Conservation (phyloP, 2,888 invertebrate species). For the Operophtera brumata region DNA sequence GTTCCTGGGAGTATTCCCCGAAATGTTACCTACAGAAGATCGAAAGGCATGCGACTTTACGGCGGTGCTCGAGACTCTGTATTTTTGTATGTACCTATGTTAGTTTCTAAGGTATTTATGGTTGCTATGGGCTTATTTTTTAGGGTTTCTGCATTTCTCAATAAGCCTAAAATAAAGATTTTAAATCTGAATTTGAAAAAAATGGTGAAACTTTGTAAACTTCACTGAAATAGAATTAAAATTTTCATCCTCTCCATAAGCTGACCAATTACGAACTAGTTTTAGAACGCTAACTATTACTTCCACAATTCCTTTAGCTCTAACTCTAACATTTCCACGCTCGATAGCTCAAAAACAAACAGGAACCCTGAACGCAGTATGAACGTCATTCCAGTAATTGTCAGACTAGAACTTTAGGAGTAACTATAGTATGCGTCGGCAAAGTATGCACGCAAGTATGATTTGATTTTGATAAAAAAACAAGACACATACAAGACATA, state of each 20-base stretch:
- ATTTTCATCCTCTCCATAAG: not conserved
- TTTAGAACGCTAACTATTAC: slow-evolving; percentile 8
- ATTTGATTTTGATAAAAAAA: too few species aligned
- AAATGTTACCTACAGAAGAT: too few species aligned
- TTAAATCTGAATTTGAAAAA: too few species aligned
- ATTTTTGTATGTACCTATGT: too few species aligned
- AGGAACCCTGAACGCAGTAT: slow-evolving; percentile 17
- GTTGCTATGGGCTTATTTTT: too few species aligned
- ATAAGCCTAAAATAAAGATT: too few species aligned
- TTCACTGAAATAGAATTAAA: not conserved
- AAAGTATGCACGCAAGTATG: slow-evolving; percentile 4
- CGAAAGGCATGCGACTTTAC: too few species aligned
- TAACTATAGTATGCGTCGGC: slow-evolving; percentile 58
- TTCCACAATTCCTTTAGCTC: slow-evolving; percentile 7
- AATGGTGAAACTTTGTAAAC: not conserved
- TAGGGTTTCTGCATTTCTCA: too few species aligned
- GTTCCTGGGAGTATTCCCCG: too few species aligned
- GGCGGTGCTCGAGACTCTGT: too few species aligned
- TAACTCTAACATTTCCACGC: slow-evolving; percentile 20
- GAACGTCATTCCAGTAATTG: slow-evolving; percentile 57
- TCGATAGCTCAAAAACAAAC: slow-evolving; percentile 27
- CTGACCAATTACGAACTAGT: slow-evolving; percentile 7
- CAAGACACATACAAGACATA: too few species aligned
- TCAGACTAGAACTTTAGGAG: slow-evolving; percentile 59
- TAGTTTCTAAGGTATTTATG: too few species aligned